phyloP scores from a whole-genome alignment of 2,797 vertebrate genomes.

The Pterois miles region DNA sequence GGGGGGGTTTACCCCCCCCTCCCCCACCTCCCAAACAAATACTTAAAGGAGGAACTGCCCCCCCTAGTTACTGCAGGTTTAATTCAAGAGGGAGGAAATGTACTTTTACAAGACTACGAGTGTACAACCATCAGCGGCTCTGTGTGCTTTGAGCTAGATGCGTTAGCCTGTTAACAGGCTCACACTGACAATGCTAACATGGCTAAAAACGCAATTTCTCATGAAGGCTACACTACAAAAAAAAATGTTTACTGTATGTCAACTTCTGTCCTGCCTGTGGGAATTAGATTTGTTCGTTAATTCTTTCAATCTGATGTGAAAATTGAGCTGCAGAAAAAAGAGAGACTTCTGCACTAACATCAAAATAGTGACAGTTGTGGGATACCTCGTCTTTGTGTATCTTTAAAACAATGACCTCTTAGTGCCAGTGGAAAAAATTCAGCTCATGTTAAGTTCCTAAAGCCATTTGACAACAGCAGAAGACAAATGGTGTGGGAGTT shows the following conservation, averaged over 20 bases:
- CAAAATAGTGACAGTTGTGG: background rate
- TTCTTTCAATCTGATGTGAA: background rate
- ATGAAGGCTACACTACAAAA: background rate
- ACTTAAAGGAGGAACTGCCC: too few relatives aligned
- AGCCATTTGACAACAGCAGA: conserved; percentile 45
- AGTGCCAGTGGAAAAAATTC: background rate
- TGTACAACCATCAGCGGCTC: too few relatives aligned
- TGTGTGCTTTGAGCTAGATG: too few relatives aligned
- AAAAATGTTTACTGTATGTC: background rate
- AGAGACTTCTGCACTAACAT: too few relatives aligned
- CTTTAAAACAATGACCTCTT: conserved; percentile 42
- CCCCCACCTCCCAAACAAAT: too few relatives aligned
- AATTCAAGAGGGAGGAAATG: conserved; percentile 4
- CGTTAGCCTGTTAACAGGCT: too few relatives aligned
- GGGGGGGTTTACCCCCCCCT: too few relatives aligned
- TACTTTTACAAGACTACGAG: background rate
- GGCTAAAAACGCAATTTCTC: background rate
- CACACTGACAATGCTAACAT: background rate
- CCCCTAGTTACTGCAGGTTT: background rate
- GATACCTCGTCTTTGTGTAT: conserved; percentile 8
- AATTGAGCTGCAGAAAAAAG: background rate
- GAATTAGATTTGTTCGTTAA: background rate
- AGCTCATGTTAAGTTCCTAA: conserved; percentile 26
- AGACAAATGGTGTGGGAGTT: conserved; percentile 50
- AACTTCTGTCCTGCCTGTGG: background rate